Conservation (phyloP, 1,140 invertebrate genomes). For the Ips typographus region DNA sequence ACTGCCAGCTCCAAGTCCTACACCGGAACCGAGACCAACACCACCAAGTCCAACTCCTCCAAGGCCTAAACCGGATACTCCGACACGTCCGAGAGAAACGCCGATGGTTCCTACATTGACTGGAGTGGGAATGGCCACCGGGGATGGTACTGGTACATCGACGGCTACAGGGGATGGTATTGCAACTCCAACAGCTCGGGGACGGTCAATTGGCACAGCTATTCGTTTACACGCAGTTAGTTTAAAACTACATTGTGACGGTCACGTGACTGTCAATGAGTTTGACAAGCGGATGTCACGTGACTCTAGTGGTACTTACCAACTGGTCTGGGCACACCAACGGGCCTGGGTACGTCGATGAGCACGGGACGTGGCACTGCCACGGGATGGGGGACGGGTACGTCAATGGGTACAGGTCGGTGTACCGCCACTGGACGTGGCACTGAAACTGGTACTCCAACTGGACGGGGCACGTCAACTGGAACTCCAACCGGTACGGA, state of each 20-base stretch:
- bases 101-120: slow-evolving; percentile 21
- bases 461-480: slow-evolving; percentile 27
- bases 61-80: slow-evolving; percentile 3
- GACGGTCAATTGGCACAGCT: slow-evolving; percentile 27
- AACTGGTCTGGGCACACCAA: slow-evolving; percentile 24
- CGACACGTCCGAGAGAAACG: slow-evolving; percentile 7
- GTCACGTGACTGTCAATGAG: background rate
- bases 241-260: background rate
- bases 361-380: slow-evolving; percentile 45
- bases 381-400: slow-evolving; percentile 41
- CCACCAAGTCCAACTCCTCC: slow-evolving; percentile 21
- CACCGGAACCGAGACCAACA: slow-evolving; percentile 10
- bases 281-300: background rate
- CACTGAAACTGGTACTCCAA: slow-evolving; percentile 17
- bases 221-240: background rate
- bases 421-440: slow-evolving; percentile 24
- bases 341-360: slow-evolving; percentile 35
- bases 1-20: slow-evolving; percentile 6
- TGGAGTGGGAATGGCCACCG: slow-evolving; percentile 24
- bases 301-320: slow-evolving; percentile 7
- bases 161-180: slow-evolving; percentile 22
- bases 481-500: slow-evolving; percentile 20
- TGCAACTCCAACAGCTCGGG: slow-evolving; percentile 19
- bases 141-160: slow-evolving; percentile 26
- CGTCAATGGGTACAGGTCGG: slow-evolving; percentile 24